A percentile compares a stretch with the other conserved stretches of the same genome.
Conservation (phyloP, 1,140 invertebrate species). For the Marisa cornuarietis region DNA sequence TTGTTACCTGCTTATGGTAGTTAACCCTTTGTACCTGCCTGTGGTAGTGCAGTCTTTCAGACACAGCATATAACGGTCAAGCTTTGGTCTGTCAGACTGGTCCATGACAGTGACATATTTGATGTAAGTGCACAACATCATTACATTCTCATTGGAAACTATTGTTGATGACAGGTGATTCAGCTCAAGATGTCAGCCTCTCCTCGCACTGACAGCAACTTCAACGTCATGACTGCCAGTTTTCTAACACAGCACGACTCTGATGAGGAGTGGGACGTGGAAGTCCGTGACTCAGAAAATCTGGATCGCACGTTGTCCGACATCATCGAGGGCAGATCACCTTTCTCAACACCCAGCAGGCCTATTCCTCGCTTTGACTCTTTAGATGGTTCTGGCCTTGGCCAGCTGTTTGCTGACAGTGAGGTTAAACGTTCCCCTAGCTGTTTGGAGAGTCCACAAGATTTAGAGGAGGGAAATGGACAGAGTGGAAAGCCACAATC, state of each 20-base stretch:
- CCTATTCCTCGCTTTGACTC: background rate
- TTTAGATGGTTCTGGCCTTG: slow-evolving; percentile 2
- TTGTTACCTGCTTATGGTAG: too few species aligned
- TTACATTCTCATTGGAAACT: background rate
- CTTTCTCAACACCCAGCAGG: slow-evolving; percentile 2
- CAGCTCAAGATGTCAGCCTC: slow-evolving; percentile 52
- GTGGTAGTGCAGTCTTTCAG: too few species aligned
- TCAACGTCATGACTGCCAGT: slow-evolving; percentile 32
- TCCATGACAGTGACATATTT: too few species aligned
- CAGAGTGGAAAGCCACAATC: background rate
- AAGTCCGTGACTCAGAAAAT: slow-evolving; percentile 56
- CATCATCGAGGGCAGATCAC: slow-evolving; percentile 55
- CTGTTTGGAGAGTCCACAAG: background rate
- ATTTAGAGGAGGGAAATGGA: background rate
- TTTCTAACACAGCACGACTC: slow-evolving; percentile 38
- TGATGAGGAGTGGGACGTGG: slow-evolving; percentile 51
- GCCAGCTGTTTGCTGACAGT: too few species aligned
- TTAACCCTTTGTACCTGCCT: too few species aligned
- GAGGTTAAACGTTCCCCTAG: background rate
- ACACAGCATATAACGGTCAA: too few species aligned
- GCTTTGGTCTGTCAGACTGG: too few species aligned
- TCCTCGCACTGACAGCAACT: slow-evolving; percentile 24
- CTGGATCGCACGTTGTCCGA: slow-evolving; percentile 58
- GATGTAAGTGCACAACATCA: background rate
- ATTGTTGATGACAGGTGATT: slow-evolving; percentile 46